Conservation (phyloP, 2,888 invertebrate genomes). For the Andrena praecox region DNA sequence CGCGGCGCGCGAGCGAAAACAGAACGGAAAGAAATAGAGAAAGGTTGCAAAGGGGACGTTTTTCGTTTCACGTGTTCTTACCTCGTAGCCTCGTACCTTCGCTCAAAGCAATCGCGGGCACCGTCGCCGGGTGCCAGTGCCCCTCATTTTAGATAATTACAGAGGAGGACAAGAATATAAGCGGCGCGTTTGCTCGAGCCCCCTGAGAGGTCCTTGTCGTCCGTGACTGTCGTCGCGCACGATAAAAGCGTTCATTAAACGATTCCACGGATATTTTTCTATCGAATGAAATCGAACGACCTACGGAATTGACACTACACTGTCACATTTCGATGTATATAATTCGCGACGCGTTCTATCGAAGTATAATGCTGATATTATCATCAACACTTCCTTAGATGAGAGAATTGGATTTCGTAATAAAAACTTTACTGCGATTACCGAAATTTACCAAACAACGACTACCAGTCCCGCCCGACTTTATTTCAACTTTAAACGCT, state of each 20-base stretch:
- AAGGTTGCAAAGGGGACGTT: conserved; percentile 16
- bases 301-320: conserved; percentile 6
- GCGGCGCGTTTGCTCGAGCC: conserved; percentile 7
- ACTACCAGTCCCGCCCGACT: neutral
- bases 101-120: conserved; percentile 16
- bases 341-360: conserved; percentile 54
- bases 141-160: conserved; percentile 20
- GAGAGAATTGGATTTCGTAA: conserved; percentile 70
- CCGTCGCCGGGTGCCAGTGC: conserved; percentile 16
- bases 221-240: conserved; percentile 11
- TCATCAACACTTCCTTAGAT: conserved; percentile 37
- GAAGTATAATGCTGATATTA: conserved; percentile 27
- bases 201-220: neutral
- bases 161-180: neutral
- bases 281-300: conserved; percentile 41
- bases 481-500: neutral
- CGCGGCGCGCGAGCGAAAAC: conserved; percentile 26
- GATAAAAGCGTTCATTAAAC: conserved; percentile 9
- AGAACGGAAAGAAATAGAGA: neutral
- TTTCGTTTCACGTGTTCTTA: conserved; percentile 36
- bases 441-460: neutral
- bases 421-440: conserved; percentile 68
- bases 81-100: conserved; percentile 1
- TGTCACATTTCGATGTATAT: conserved; percentile 60
- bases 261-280: conserved; percentile 36